Evolutionary conservation across 2,797 vertebrate genomes (phyloP).

Genomic region (Acropternis orthonyx): DNA sequence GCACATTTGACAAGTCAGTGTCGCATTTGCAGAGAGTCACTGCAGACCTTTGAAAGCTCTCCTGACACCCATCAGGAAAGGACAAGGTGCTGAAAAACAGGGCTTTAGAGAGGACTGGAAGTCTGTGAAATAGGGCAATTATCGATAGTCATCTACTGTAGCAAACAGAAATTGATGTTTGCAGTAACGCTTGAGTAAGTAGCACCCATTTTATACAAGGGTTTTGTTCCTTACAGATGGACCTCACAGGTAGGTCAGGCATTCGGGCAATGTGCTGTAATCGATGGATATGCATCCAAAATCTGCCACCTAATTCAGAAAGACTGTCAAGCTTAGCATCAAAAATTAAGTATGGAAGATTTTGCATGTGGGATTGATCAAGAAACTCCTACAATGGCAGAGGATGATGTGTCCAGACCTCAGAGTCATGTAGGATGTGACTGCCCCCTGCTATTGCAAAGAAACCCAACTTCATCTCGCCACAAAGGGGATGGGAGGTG

Average conservation of each 20-base stretch:
- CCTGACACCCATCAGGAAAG: neutral
- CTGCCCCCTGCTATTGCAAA: neutral
- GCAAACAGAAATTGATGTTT: neutral
- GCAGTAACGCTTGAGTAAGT: neutral
- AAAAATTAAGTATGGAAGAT: neutral
- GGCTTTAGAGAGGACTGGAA: neutral
- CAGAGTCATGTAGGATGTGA: neutral
- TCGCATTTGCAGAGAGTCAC: neutral
- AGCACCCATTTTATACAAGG: neutral
- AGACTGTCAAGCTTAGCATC: neutral
- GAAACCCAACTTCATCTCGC: neutral
- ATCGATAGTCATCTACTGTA: neutral
- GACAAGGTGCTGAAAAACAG: neutral
- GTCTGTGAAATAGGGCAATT: neutral
- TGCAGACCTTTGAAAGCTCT: neutral
- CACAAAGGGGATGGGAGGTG: neutral
- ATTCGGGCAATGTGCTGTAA: neutral
- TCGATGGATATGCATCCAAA: neutral
- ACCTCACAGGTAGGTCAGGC: neutral
- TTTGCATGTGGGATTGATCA: neutral
- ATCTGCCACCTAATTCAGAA: neutral
- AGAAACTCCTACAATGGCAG: neutral
- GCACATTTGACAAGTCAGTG: neutral
- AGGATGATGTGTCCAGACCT: accelerated
- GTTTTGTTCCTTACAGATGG: neutral